Evolutionary conservation across 2,888 invertebrate genomes (phyloP).

Genomic region (Leptopilina drosophilae): DNA sequence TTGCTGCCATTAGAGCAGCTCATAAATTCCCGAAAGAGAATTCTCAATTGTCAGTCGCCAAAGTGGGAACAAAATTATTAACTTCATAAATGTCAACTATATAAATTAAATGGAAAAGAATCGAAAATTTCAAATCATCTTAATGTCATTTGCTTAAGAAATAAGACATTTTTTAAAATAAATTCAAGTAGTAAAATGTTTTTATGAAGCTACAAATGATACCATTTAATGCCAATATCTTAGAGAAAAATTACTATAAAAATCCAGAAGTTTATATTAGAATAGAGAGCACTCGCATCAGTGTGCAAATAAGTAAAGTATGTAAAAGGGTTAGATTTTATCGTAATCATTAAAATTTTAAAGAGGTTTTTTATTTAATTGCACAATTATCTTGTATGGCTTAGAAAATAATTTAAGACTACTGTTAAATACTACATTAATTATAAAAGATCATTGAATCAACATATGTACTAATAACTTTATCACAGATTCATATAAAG

Average conservation of each 20-base stretch:
- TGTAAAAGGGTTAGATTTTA: not conserved
- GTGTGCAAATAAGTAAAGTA: not conserved
- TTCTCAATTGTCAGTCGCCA: not conserved
- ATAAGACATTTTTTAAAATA: not conserved
- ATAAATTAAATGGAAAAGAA: not conserved
- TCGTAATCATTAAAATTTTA: not conserved
- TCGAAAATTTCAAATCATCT: not conserved
- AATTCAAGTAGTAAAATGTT: slow-evolving; percentile 10
- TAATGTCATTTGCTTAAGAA: not conserved
- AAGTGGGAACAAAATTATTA: not conserved
- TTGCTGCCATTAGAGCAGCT: slow-evolving; percentile 69
- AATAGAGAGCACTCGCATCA: slow-evolving; percentile 1
- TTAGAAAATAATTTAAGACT: not conserved
- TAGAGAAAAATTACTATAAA: slow-evolving; percentile 38
- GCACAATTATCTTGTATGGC: not conserved
- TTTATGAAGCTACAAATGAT: slow-evolving; percentile 20
- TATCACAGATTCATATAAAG: not conserved
- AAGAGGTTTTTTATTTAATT: slow-evolving; percentile 7
- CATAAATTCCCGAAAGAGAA: slow-evolving; percentile 55
- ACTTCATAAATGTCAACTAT: not conserved
- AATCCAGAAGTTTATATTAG: slow-evolving; percentile 26
- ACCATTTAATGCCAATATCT: slow-evolving; percentile 35
- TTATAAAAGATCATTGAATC: not conserved
- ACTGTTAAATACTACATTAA: not conserved
- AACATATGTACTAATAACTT: not conserved